Percentiles rank a stretch among this genome's conserved stretches.
phyloP scores from a whole-genome alignment of 2,113 vertebrate species.

The Ahaetulla prasina region DNA sequence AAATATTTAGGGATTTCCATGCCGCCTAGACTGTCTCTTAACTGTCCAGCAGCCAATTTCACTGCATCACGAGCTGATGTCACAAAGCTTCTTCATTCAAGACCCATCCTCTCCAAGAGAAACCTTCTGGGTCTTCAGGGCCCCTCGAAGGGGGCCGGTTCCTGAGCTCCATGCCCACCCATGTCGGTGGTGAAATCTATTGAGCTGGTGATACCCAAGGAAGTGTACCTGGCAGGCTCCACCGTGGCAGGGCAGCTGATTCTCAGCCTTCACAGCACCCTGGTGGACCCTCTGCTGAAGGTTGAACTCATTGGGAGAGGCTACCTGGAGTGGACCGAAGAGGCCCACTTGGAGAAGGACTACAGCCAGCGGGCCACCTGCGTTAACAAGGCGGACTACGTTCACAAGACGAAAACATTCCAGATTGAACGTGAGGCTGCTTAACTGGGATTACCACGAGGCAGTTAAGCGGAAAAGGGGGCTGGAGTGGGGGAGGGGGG shows the following conservation, averaged over 20 bases:
- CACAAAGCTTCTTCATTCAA: conserved; percentile 43
- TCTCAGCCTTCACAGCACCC: conserved; percentile 47
- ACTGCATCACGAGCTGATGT: conserved; percentile 23
- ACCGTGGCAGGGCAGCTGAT: conserved; percentile 45
- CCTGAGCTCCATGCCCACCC: not conserved
- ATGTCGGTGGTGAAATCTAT: conserved; percentile 57
- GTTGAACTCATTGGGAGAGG: conserved; percentile 56
- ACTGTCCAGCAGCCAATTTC: not conserved
- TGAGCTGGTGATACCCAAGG: conserved; percentile 46
- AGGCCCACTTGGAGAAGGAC: conserved; percentile 13
- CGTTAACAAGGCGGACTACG: conserved; percentile 58
- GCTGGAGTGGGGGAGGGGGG: not conserved
- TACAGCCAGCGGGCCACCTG: conserved; percentile 53
- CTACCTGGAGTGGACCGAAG: conserved; percentile 62
- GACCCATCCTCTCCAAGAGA: not conserved
- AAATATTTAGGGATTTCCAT: not conserved
- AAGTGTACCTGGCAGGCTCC: conserved; percentile 56
- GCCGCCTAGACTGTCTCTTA: not conserved
- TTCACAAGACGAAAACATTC: conserved; percentile 55
- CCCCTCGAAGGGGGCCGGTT: not conserved
- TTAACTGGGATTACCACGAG: not conserved
- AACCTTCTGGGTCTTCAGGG: not conserved
- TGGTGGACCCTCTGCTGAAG: conserved; percentile 52
- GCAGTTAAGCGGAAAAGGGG: not conserved
- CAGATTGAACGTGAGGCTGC: conserved; percentile 46